Conservation (phyloP, 2,797 vertebrate genomes). For the Hoplostethus atlanticus region DNA sequence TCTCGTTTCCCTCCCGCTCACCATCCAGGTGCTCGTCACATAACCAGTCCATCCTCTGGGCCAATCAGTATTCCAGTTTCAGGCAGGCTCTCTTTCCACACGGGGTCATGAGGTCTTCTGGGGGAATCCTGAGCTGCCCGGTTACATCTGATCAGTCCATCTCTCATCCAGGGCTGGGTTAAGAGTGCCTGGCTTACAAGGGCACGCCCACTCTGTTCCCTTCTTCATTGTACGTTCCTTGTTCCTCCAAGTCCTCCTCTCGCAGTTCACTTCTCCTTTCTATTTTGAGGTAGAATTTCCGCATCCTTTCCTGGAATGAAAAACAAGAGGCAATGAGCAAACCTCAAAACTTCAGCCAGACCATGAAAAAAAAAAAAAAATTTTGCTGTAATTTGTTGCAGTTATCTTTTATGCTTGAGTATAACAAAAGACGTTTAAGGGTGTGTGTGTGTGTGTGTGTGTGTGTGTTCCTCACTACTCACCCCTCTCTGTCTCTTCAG, state of each 20-base stretch:
- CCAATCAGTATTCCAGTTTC: conserved; percentile 70
- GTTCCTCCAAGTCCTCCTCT: conserved; percentile 68
- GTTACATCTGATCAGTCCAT: conserved; percentile 32
- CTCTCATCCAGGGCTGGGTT: conserved; percentile 37
- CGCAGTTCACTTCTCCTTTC: conserved; percentile 70
- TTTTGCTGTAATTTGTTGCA: background rate
- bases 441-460: conserved; percentile 3
- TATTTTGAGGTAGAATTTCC: conserved; percentile 88
- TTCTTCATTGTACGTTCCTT: conserved; percentile 67
- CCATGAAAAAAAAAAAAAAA: background rate
- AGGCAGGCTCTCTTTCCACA: conserved; percentile 44
- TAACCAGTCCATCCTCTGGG: conserved; percentile 56
- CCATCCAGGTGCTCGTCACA: conserved; percentile 43
- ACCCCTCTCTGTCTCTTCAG: conserved; percentile 85
- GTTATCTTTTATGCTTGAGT: conserved; percentile 1
- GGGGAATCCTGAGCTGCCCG: conserved; percentile 39
- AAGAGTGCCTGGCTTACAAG: conserved; percentile 15
- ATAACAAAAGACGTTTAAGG: background rate
- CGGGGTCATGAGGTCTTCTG: conserved; percentile 34
- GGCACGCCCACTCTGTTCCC: conserved; percentile 55
- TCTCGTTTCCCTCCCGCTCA: conserved; percentile 33
- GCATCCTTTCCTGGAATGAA: conserved; percentile 71
- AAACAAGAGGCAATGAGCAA: conserved; percentile 43
- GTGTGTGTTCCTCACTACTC: conserved; percentile 52
- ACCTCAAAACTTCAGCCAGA: background rate